Evolutionary conservation across 2,888 invertebrate species (phyloP), one percentile per base, ranked within the genome.

Genomic region (Cataglyphis rosenhaueri): DNA sequence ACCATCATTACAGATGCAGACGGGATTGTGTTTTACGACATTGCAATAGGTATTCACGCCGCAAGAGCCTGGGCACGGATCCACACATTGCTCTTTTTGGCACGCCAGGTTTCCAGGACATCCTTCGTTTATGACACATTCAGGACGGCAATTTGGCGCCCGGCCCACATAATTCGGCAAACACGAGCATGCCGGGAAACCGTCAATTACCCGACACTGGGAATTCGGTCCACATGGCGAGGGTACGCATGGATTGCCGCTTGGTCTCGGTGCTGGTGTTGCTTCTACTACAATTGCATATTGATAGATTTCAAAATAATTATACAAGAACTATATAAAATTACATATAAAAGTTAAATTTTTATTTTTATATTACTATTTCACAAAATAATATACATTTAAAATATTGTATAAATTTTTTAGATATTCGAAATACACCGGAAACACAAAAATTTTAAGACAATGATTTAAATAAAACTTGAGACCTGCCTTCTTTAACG

Each of bases 211-310:
- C 89, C 97, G 96, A 95, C 98, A 98, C 94, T 97, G 97, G 41
- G 98, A 97, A 94, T 98, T 97, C 32, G 97, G 96, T 78, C 98
- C 98, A 93, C 98, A 98, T 4, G 98, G 98, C 84, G 97, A 97
- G 62, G 98, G 97, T 85, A 96, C 94, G 93, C 98, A 98, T 71
- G 97, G 97, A 94, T 97, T 97, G 88, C 95, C 95, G 89, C 95
- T 95, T 86, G 96, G 96, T 94, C 95, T 81, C n/a, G 88, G 81
- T 74, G 83, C 87, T 15, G 86, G 85, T 48, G 81, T 29, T n/a
- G 87, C 84, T 9, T 84, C 84, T 48, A 62, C 81, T 86, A 21
- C 18, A 32, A 82, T 75, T 25, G 18, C 25, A 3, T 8, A 61
- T 61, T 0, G 18, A 62, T 35, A 25, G 15, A 38, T 12, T 18